phyloP scores from a whole-genome alignment of 2,113 vertebrate genomes.

The Carassius gibelio region DNA sequence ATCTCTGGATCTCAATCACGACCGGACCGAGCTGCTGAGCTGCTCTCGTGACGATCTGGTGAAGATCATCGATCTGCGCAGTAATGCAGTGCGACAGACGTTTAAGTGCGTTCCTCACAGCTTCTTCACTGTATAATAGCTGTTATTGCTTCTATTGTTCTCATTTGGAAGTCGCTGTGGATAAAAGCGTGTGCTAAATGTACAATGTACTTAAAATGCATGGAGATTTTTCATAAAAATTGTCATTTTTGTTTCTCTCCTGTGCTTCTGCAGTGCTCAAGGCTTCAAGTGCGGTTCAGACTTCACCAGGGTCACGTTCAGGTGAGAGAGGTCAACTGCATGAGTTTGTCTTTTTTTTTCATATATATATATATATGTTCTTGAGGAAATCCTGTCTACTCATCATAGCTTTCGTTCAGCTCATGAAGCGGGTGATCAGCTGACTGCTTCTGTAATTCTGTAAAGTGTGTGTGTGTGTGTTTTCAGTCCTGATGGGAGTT shows the following conservation, averaged over 20 bases:
- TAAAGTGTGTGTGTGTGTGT: not conserved
- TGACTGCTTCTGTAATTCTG: not conserved
- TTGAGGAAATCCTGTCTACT: too few relatives aligned
- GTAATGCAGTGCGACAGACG: conserved; percentile 80
- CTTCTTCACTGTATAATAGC: too few relatives aligned
- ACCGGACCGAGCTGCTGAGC: conserved; percentile 88
- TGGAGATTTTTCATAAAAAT: not conserved
- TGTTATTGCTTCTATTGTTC: too few relatives aligned
- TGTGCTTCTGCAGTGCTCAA: conserved; percentile 76
- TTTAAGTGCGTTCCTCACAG: conserved; percentile 78
- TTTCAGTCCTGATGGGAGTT: conserved; percentile 87
- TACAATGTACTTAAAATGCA: not conserved
- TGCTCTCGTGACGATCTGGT: conserved; percentile 94
- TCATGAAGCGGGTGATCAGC: not conserved
- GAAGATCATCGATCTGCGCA: conserved; percentile 91
- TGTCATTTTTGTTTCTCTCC: too few relatives aligned
- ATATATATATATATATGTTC: too few relatives aligned
- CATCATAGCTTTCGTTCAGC: not conserved
- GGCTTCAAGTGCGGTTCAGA: conserved; percentile 98
- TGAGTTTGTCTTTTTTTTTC: too few relatives aligned
- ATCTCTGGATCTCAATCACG: conserved; percentile 91
- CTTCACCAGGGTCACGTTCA: conserved; percentile 95
- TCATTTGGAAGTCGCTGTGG: too few relatives aligned
- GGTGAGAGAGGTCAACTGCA: conserved; percentile 68
- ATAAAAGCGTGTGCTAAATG: too few relatives aligned